Conservation (phyloP, 2,797 vertebrate species). For the Tenualosa thibaudeaui region DNA sequence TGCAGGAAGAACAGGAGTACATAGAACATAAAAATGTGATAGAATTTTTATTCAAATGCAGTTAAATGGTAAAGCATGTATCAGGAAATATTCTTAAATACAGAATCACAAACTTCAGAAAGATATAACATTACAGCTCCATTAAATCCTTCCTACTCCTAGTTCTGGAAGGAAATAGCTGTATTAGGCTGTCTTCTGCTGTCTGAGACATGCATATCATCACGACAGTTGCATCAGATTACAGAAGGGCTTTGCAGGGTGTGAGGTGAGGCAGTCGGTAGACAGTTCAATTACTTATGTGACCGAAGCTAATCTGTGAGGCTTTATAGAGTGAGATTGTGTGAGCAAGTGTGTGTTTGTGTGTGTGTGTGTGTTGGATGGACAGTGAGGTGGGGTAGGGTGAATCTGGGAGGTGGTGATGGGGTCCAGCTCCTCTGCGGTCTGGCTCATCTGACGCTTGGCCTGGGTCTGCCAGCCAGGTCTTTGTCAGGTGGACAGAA, state of each 20-base stretch:
- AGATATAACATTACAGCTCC: neutral
- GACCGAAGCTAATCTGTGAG: slow-evolving; percentile 12
- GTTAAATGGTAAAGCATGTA: neutral
- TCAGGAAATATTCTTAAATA: neutral
- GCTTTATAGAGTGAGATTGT: neutral
- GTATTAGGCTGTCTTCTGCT: neutral
- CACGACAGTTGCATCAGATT: neutral
- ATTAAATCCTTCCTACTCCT: neutral
- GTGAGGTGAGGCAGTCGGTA: neutral
- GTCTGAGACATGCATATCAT: neutral
- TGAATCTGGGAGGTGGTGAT: neutral
- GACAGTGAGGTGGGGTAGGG: neutral
- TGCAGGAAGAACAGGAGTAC: too few relatives aligned
- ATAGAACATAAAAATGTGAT: too few relatives aligned
- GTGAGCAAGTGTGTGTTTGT: neutral
- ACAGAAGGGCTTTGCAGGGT: neutral
- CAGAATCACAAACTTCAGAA: neutral
- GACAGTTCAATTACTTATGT: slow-evolving; percentile 31
- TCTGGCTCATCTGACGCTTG: neutral
- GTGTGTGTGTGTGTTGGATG: neutral
- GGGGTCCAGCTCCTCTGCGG: neutral
- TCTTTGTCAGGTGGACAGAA: neutral
- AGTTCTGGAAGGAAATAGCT: neutral
- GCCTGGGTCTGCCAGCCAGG: neutral
- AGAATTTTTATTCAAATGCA: neutral